phyloP scores from a whole-genome alignment of 2,888 invertebrate genomes.

The Mylabris sibirica region DNA sequence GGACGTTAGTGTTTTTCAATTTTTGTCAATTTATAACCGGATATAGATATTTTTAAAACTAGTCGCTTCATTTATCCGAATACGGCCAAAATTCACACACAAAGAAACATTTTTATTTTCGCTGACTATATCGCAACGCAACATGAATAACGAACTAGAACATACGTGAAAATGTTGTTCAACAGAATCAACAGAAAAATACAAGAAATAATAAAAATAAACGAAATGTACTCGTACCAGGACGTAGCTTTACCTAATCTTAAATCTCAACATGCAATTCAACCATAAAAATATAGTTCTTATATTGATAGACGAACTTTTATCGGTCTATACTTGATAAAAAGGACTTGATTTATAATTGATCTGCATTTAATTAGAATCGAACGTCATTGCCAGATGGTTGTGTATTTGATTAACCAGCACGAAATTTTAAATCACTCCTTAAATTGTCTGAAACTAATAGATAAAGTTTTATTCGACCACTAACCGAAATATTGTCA shows the following conservation, averaged over 20 bases:
- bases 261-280: conserved; percentile 30
- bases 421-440: not conserved
- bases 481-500: not conserved
- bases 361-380: not conserved
- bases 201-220: conserved; percentile 25
- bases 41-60: conserved; percentile 47
- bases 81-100: conserved; percentile 53
- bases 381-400: not conserved
- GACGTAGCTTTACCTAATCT: conserved; percentile 29
- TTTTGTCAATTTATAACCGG: not conserved
- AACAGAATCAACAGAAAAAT: conserved; percentile 8
- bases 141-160: conserved; percentile 53
- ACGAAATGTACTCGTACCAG: conserved; percentile 34
- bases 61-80: conserved; percentile 53
- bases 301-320: not conserved
- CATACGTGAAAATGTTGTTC: conserved; percentile 47
- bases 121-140: conserved; percentile 54
- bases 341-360: not conserved
- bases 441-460: not conserved
- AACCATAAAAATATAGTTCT: conserved; percentile 25
- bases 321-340: not conserved
- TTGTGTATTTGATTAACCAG: not conserved
- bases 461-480: not conserved
- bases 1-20: not conserved
- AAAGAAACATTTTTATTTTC: conserved; percentile 56